Percentiles rank a stretch among this genome's conserved stretches.
Conservation (phyloP, 2,888 invertebrate genomes). For the Dolichomitus sp. region DNA sequence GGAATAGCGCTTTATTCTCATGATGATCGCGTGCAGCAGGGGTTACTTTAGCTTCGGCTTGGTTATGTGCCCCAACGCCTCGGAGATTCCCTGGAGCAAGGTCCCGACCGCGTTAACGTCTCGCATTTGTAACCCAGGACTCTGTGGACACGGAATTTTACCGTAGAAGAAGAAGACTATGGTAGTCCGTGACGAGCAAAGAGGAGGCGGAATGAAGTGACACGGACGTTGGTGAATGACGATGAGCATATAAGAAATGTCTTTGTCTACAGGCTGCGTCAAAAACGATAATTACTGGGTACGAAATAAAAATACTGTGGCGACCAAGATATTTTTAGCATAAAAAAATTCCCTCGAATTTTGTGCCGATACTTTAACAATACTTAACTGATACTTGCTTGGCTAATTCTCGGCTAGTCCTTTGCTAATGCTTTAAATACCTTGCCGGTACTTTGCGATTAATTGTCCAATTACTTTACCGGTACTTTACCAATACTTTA, state of each 20-base stretch:
- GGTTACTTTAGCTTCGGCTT: constrained; percentile 49
- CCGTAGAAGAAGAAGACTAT: constrained; percentile 42
- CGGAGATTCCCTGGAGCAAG: constrained; percentile 72
- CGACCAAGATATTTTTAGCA: too few species aligned
- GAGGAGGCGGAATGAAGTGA: constrained; percentile 34
- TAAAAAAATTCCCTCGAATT: too few species aligned
- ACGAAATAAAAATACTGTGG: background rate
- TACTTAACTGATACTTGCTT: too few species aligned
- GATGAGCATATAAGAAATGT: constrained; percentile 20
- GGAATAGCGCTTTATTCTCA: constrained; percentile 72
- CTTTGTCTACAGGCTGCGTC: background rate
- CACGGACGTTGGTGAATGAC: constrained; percentile 28
- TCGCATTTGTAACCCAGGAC: constrained; percentile 68
- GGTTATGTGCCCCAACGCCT: constrained; percentile 22
- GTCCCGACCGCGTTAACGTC: constrained; percentile 71
- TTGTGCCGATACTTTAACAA: too few species aligned
- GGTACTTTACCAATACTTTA: too few species aligned
- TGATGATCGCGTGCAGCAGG: constrained; percentile 68
- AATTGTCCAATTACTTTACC: too few species aligned
- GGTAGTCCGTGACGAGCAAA: constrained; percentile 28
- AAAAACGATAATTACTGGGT: constrained; percentile 9
- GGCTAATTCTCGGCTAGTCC: too few species aligned
- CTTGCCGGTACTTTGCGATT: too few species aligned
- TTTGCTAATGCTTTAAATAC: too few species aligned
- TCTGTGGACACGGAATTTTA: constrained; percentile 40